phyloP scores from a whole-genome alignment of 2,888 invertebrate genomes.

The Xanthorhoe spadicearia region DNA sequence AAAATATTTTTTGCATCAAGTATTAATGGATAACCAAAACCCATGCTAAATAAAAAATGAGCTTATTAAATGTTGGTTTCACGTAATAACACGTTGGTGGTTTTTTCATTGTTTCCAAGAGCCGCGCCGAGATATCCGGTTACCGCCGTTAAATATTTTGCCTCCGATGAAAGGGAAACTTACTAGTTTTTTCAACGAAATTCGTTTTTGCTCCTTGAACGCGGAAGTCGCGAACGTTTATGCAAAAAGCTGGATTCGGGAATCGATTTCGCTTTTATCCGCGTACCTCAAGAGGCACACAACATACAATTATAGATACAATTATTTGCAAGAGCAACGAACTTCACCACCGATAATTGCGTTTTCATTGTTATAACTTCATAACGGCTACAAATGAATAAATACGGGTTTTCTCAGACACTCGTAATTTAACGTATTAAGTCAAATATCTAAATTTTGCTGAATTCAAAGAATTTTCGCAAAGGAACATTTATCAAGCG shows the following conservation, averaged over 20 bases:
- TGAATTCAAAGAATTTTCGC: slow-evolving; percentile 79
- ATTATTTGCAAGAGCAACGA: slow-evolving; percentile 62
- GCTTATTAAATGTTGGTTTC: slow-evolving; percentile 85
- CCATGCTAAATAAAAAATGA: slow-evolving; percentile 80
- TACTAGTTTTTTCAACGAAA: slow-evolving; percentile 74
- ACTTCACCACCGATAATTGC: slow-evolving; percentile 60
- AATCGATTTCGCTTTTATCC: slow-evolving; percentile 79
- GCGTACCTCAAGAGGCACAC: slow-evolving; percentile 58
- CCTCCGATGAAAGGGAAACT: slow-evolving; percentile 83
- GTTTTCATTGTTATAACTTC: slow-evolving; percentile 61
- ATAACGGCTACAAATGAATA: slow-evolving; percentile 54
- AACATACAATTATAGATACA: slow-evolving; percentile 79
- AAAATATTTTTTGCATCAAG: slow-evolving; percentile 74
- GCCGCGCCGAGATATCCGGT: slow-evolving; percentile 80
- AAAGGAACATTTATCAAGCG: slow-evolving; percentile 83
- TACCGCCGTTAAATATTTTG: slow-evolving; percentile 84
- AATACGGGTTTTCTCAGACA: slow-evolving; percentile 58
- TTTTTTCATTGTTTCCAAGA: slow-evolving; percentile 83
- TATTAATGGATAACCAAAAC: slow-evolving; percentile 84
- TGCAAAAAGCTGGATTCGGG: slow-evolving; percentile 77
- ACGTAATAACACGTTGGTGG: slow-evolving; percentile 83
- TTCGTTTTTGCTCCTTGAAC: slow-evolving; percentile 78
- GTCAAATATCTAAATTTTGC: slow-evolving; percentile 73
- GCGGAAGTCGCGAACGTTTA: slow-evolving; percentile 81
- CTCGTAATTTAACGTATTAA: slow-evolving; percentile 75